phyloP scores from a whole-genome alignment of 2,888 invertebrate species.

The Thymelicus acteon region DNA sequence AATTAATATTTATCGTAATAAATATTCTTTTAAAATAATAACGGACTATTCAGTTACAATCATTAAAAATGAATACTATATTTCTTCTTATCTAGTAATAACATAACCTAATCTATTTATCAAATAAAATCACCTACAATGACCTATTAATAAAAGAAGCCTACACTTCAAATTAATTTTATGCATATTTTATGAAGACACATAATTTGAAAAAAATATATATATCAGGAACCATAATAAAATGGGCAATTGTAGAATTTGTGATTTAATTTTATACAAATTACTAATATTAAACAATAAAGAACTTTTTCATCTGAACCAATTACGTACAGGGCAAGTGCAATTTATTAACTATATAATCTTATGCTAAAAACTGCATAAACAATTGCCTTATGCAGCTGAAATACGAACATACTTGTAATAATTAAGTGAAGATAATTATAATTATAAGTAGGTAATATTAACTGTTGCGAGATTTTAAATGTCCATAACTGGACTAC shows the following conservation, averaged over 20 bases:
- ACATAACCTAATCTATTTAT: slow-evolving; percentile 47
- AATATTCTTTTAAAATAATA: slow-evolving; percentile 12
- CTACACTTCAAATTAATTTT: neutral
- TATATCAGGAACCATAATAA: neutral
- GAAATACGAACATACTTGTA: neutral
- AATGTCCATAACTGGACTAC: slow-evolving; percentile 54
- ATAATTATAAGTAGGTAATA: neutral
- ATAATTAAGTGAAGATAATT: neutral
- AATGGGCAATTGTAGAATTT: neutral
- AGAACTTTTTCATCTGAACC: neutral
- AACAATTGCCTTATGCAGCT: slow-evolving; percentile 15
- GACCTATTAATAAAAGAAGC: neutral
- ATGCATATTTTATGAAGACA: too few relatives aligned
- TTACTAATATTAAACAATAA: neutral
- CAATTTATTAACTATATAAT: slow-evolving; percentile 10
- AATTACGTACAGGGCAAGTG: slow-evolving; percentile 12
- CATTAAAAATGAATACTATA: slow-evolving; percentile 69
- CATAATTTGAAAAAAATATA: neutral
- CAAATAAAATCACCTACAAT: slow-evolving; percentile 25
- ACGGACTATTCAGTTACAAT: slow-evolving; percentile 47
- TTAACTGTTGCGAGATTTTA: slow-evolving; percentile 33
- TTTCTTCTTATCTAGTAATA: slow-evolving; percentile 58
- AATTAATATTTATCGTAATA: slow-evolving; percentile 14
- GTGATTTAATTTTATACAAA: neutral
- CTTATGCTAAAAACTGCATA: slow-evolving; percentile 18